Evolutionary conservation across 2,888 invertebrate genomes (phyloP).

Genomic region (Zelleria hepariella): DNA sequence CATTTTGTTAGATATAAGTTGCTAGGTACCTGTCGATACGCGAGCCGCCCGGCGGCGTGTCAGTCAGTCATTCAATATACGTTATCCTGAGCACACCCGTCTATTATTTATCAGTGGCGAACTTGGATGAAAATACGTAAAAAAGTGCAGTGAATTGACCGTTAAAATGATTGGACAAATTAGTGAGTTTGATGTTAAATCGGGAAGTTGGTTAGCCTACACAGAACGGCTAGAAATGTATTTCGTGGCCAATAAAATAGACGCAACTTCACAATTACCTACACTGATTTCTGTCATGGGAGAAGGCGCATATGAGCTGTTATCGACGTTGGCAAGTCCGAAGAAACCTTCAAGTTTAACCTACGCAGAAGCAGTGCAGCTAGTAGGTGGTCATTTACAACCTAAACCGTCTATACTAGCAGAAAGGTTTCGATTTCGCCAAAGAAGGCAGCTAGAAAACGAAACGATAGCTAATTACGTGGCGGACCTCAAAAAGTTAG

Average conservation of each 20-base stretch:
- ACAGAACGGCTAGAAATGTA: conserved; percentile 10
- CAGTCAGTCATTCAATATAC: no score
- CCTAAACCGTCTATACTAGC: conserved; percentile 1
- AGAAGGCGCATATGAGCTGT: conserved; percentile 5
- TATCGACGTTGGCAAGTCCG: conserved; percentile 9
- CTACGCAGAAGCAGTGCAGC: background rate
- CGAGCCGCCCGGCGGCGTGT: no score
- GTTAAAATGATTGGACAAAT: background rate
- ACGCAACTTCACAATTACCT: conserved; percentile 3
- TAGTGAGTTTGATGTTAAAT: conserved; percentile 9
- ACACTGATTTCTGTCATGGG: conserved; percentile 12
- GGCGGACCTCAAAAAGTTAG: background rate
- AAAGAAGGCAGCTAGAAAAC: background rate
- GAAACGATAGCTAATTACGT: background rate
- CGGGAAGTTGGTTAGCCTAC: conserved; percentile 8
- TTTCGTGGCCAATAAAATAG: conserved; percentile 7
- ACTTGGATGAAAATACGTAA: background rate
- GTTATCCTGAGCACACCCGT: no score
- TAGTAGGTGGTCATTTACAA: background rate
- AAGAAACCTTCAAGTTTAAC: background rate
- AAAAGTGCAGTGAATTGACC: background rate
- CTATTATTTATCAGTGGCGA: background rate
- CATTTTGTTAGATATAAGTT: no score
- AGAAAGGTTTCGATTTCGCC: background rate
- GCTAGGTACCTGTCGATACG: no score